phyloP scores from a whole-genome alignment of 30 jellyfish, hydroid and myxozoan species.

The Turritopsis rubra region DNA sequence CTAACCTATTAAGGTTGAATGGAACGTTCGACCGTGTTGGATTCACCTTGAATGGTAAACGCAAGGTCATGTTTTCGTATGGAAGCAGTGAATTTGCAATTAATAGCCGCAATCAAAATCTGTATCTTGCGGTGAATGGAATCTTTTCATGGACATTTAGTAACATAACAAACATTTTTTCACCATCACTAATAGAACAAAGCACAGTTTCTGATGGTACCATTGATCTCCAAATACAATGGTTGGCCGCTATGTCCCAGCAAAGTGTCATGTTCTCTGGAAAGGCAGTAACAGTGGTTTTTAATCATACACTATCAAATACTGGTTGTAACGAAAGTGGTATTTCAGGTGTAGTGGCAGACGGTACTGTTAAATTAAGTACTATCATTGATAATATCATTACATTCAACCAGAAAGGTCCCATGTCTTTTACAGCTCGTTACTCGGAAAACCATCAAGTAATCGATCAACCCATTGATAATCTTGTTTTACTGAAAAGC shows the following conservation, averaged over 20 bases:
- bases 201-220: not conserved
- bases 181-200: not conserved
- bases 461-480: not conserved
- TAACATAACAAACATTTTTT: not conserved
- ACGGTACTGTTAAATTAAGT: not conserved
- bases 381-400: not conserved
- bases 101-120: not conserved
- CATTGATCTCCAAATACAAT: not conserved
- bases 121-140: not conserved
- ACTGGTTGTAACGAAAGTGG: not conserved
- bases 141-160: not conserved
- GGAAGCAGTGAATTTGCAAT: not conserved
- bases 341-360: not conserved
- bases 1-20: not conserved
- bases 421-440: not conserved
- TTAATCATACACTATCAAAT: not conserved
- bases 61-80: not conserved
- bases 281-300: not conserved
- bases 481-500: not conserved
- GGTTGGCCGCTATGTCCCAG: not conserved
- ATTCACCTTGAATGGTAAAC: not conserved
- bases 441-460: not conserved
- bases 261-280: not conserved
- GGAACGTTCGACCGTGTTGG: constrained; percentile 15
- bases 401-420: not conserved